Conservation (phyloP, 2,888 invertebrate species). For the Drosophila dives region DNA sequence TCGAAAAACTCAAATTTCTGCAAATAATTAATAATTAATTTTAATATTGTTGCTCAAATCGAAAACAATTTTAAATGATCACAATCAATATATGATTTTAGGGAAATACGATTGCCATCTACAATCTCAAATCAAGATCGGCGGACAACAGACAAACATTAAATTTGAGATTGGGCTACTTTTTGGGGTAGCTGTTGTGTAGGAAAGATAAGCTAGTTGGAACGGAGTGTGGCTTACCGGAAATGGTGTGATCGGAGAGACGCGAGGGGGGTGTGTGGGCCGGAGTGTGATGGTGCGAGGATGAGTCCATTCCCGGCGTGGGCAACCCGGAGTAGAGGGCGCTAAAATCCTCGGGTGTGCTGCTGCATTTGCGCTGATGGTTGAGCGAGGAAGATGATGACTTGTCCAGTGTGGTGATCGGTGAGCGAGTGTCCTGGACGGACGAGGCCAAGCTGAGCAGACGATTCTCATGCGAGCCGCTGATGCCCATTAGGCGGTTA, state of each 20-base stretch:
- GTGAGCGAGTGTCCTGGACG: constrained; percentile 86
- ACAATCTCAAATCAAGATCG: background rate
- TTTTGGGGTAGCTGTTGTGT: background rate
- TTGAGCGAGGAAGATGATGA: constrained; percentile 85
- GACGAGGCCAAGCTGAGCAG: constrained; percentile 85
- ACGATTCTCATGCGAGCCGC: constrained; percentile 84
- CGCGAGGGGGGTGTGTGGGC: constrained; percentile 89
- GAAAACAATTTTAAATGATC: background rate
- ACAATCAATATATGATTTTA: background rate
- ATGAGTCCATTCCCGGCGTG: constrained; percentile 85
- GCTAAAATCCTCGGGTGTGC: constrained; percentile 95
- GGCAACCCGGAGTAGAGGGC: constrained; percentile 91
- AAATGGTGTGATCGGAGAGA: constrained; percentile 87
- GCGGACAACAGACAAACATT: background rate
- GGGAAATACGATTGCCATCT: background rate
- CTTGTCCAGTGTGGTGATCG: constrained; percentile 85
- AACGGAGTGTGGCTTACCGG: constrained; percentile 85
- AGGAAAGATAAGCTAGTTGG: background rate
- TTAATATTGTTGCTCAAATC: background rate
- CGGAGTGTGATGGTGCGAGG: constrained; percentile 88
- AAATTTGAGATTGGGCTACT: background rate
- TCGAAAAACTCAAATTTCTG: background rate
- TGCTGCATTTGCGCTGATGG: constrained; percentile 90
- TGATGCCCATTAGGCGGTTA: constrained; percentile 85
- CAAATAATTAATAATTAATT: background rate